Percentiles rank a stretch among this genome's conserved stretches.
These are phyloP conservation scores for Drosophila trapezifrons DNA, from an alignment of 1,140 invertebrate species.

Conservation along the genomic window DNA sequence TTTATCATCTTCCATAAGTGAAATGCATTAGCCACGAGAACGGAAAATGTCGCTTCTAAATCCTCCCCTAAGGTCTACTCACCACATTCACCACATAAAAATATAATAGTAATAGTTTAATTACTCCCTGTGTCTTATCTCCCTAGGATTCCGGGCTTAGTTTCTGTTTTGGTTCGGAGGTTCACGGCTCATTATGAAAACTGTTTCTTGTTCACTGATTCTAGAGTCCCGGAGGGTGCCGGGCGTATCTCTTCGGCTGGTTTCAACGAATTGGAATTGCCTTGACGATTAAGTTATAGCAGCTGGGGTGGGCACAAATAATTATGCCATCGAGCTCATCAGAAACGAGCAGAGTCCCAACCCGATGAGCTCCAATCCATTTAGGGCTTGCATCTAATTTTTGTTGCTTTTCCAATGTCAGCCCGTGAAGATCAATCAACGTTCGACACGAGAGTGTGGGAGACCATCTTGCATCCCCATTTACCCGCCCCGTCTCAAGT, in stretches of 20 bases:
- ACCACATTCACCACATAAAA: not conserved
- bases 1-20: slow-evolving; percentile 61
- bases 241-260: slow-evolving; percentile 16
- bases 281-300: slow-evolving; percentile 14
- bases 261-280: slow-evolving; percentile 22
- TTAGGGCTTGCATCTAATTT: slow-evolving; percentile 60
- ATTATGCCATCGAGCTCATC: not conserved
- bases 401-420: slow-evolving; percentile 63
- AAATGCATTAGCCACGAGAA: slow-evolving; percentile 66
- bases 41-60: slow-evolving; percentile 45
- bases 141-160: not conserved
- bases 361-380: slow-evolving; percentile 34
- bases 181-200: slow-evolving; percentile 25
- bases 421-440: slow-evolving; percentile 73
- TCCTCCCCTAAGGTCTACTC: slow-evolving; percentile 10
- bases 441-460: slow-evolving; percentile 68
- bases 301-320: not conserved
- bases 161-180: slow-evolving; percentile 19
- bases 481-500: slow-evolving; percentile 22
- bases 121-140: slow-evolving; percentile 47
- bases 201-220: slow-evolving; percentile 22
- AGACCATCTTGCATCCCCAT: slow-evolving; percentile 33
- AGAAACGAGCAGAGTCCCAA: not conserved
- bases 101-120: slow-evolving; percentile 48
- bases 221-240: not conserved